Percentiles rank a stretch among this genome's conserved stretches.
Evolutionary conservation across 1,140 invertebrate species (phyloP).

Genomic region (Lutraria rhynchaena): DNA sequence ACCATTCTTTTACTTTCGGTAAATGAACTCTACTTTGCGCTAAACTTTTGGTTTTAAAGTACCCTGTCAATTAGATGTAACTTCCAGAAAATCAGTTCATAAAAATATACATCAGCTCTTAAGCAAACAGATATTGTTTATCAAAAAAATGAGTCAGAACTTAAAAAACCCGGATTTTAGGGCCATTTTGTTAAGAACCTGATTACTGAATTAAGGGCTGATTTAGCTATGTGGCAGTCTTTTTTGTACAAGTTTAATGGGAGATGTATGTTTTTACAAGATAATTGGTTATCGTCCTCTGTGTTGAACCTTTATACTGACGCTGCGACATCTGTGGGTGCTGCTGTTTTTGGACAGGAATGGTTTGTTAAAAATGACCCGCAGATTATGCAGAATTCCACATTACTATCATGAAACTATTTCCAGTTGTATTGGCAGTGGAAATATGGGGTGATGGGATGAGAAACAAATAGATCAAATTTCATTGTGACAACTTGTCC

Average conservation of each 20-base stretch:
- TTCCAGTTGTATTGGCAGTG: constrained; percentile 51
- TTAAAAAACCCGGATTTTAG: too few relatives aligned
- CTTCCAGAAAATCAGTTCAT: too few relatives aligned
- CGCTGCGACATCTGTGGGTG: constrained; percentile 33
- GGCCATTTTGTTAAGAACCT: too few relatives aligned
- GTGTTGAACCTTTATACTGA: constrained; percentile 41
- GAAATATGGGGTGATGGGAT: constrained; percentile 47
- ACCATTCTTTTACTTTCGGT: too few relatives aligned
- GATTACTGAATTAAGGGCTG: too few relatives aligned
- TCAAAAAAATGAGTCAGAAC: too few relatives aligned
- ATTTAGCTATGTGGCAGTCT: constrained; percentile 48
- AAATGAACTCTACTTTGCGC: too few relatives aligned
- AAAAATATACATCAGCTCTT: too few relatives aligned
- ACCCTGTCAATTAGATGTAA: too few relatives aligned
- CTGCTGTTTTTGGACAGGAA: constrained; percentile 38
- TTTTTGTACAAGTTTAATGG: constrained; percentile 58
- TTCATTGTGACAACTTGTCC: constrained; percentile 48
- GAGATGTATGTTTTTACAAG: constrained; percentile 37
- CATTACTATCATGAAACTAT: constrained; percentile 51
- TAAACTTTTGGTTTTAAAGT: too few relatives aligned
- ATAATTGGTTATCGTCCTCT: constrained; percentile 41
- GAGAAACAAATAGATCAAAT: constrained; percentile 34
- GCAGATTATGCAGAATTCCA: background rate
- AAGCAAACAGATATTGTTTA: too few relatives aligned
- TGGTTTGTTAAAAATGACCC: constrained; percentile 36